Evolutionary conservation across 1,140 invertebrate genomes (phyloP).

Genomic region (Hyles euphorbiae): DNA sequence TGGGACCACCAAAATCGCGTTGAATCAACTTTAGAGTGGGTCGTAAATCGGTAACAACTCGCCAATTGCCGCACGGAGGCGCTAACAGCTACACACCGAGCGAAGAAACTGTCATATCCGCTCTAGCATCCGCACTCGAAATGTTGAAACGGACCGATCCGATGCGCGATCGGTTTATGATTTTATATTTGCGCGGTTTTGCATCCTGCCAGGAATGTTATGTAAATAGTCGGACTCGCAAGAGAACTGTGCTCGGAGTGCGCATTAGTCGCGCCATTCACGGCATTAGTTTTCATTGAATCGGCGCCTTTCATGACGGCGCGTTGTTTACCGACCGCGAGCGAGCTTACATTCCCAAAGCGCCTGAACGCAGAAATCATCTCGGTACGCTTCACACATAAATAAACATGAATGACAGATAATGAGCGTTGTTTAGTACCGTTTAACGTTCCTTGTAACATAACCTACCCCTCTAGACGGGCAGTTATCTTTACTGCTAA

Average conservation of each 20-base stretch:
- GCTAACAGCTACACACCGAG: constrained; percentile 43
- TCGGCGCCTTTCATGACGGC: no score
- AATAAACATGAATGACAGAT: constrained; percentile 1
- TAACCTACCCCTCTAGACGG: constrained; percentile 50
- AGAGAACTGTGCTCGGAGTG: no score
- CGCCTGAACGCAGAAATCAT: not conserved
- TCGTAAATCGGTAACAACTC: constrained; percentile 69
- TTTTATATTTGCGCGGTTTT: not conserved
- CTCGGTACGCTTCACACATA: not conserved
- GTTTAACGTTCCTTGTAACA: constrained; percentile 21
- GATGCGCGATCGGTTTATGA: not conserved
- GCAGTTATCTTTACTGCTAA: constrained; percentile 63
- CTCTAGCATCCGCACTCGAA: constrained; percentile 69
- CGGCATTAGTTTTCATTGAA: not conserved
- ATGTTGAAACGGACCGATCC: constrained; percentile 27
- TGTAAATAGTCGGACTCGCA: no score
- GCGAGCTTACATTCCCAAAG: constrained; percentile 1
- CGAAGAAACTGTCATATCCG: constrained; percentile 60
- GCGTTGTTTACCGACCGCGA: not conserved
- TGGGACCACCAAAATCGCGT: constrained; percentile 68
- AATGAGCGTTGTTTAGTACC: constrained; percentile 4
- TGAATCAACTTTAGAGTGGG: constrained; percentile 69
- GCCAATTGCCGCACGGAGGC: constrained; percentile 72
- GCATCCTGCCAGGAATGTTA: not conserved
- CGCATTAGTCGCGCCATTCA: no score